A percentile compares a stretch with the other conserved stretches of the same genome.
These are phyloP conservation scores for Leptinotarsa tumamoca DNA, from an alignment of 2,888 invertebrate genomes.

Conservation along the genomic window DNA sequence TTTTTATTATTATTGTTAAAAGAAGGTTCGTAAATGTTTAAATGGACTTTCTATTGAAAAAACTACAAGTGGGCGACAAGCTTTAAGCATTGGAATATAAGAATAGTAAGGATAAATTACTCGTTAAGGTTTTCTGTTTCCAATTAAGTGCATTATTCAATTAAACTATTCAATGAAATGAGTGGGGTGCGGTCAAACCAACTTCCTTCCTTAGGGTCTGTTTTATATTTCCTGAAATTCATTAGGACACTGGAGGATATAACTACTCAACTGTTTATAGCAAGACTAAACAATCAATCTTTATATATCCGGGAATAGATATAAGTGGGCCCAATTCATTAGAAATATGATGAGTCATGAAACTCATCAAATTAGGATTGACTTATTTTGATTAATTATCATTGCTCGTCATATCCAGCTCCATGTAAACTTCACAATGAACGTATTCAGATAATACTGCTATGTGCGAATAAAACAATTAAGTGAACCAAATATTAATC, in stretches of 20 bases:
- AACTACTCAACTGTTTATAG: slow-evolving; percentile 16
- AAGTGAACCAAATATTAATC: too few relatives aligned
- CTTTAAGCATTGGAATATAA: too few relatives aligned
- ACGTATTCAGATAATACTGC: not conserved
- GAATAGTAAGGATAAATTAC: too few relatives aligned
- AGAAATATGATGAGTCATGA: slow-evolving; percentile 54
- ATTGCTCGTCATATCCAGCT: not conserved
- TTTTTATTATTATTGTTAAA: too few relatives aligned
- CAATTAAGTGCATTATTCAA: too few relatives aligned
- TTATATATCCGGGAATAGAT: slow-evolving; percentile 42
- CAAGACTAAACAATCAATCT: slow-evolving; percentile 47
- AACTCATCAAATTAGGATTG: slow-evolving; percentile 51
- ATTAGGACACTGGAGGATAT: slow-evolving; percentile 11
- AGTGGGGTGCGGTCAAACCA: not conserved
- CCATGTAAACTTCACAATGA: not conserved
- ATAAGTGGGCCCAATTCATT: slow-evolving; percentile 51
- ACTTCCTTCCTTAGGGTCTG: not conserved
- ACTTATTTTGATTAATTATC: slow-evolving; percentile 51
- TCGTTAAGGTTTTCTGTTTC: too few relatives aligned
- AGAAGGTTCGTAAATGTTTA: too few relatives aligned
- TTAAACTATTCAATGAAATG: not conserved
- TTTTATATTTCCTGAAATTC: slow-evolving; percentile 13
- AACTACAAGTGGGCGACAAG: too few relatives aligned
- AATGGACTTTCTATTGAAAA: too few relatives aligned
- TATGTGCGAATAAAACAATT: not conserved